A percentile compares a stretch with the other conserved stretches of the same genome.
These are phyloP conservation scores for Ochotona princeps DNA, from an alignment of 2,113 vertebrate species.

Conservation along the genomic window DNA sequence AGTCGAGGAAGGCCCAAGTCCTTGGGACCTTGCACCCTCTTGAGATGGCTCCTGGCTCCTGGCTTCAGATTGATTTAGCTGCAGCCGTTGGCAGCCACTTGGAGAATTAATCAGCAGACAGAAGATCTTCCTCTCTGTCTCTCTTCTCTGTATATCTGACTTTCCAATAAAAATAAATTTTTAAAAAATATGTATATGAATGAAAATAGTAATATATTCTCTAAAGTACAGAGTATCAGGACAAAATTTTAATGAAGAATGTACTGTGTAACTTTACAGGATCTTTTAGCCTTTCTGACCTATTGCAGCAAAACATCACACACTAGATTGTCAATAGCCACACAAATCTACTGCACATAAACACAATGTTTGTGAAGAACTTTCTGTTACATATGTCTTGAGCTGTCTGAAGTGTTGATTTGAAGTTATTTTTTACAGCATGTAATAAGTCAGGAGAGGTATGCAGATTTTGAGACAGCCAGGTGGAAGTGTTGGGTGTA, in stretches of 20 bases:
- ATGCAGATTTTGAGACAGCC: not conserved
- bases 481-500: not conserved
- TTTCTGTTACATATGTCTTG: not conserved
- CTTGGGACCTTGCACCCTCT: no score
- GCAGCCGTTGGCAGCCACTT: no score
- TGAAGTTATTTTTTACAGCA: not conserved
- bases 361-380: not conserved
- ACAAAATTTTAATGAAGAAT: not conserved
- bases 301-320: not conserved
- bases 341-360: not conserved
- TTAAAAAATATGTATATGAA: not conserved
- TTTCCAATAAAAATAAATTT: no score
- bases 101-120: no score
- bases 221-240: not conserved
- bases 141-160: no score
- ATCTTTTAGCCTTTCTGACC: not conserved
- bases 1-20: no score
- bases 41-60: no score
- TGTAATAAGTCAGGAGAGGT: not conserved
- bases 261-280: not conserved
- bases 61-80: no score
- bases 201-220: not conserved
- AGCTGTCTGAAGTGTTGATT: slow-evolving; percentile 15
- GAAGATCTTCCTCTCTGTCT: no score
- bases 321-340: not conserved